phyloP scores from a whole-genome alignment of 2,888 invertebrate species.

The Eupeodes luniger region DNA sequence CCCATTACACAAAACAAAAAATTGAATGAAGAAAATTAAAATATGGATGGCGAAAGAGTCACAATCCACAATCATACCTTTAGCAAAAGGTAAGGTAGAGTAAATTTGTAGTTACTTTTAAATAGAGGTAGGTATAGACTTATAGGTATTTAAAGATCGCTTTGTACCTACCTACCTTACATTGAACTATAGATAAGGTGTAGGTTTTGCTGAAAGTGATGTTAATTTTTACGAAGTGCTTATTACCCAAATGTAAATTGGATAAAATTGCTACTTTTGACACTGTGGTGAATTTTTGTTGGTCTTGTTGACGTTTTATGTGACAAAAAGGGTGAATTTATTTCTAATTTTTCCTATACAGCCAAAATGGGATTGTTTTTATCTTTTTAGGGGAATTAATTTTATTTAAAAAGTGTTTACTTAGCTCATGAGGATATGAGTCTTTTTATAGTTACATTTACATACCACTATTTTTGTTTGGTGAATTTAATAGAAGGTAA shows the following conservation, averaged over 20 bases:
- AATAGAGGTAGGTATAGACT: background rate
- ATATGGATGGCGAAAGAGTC: conserved; percentile 45
- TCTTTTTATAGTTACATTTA: no score
- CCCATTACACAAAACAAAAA: conserved; percentile 14
- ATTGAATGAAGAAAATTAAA: background rate
- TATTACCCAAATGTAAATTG: conserved; percentile 78
- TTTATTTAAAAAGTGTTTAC: no score
- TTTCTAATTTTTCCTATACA: background rate
- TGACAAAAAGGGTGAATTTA: conserved; percentile 5
- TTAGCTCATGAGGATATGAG: no score
- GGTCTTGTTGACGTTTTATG: conserved; percentile 1
- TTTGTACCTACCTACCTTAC: background rate
- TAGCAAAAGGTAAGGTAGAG: background rate
- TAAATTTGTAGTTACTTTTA: background rate
- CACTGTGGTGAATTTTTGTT: conserved; percentile 37
- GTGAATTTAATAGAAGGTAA: no score
- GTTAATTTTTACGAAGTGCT: conserved; percentile 78
- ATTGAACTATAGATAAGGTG: no score
- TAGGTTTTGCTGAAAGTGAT: conserved; percentile 26
- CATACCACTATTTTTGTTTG: no score
- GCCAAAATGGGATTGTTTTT: background rate
- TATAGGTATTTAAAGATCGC: background rate
- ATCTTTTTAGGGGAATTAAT: background rate
- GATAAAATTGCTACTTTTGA: conserved; percentile 72
- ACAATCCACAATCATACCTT: conserved; percentile 18